phyloP scores from a whole-genome alignment of 2,113 vertebrate genomes.

The Daboia siamensis region DNA sequence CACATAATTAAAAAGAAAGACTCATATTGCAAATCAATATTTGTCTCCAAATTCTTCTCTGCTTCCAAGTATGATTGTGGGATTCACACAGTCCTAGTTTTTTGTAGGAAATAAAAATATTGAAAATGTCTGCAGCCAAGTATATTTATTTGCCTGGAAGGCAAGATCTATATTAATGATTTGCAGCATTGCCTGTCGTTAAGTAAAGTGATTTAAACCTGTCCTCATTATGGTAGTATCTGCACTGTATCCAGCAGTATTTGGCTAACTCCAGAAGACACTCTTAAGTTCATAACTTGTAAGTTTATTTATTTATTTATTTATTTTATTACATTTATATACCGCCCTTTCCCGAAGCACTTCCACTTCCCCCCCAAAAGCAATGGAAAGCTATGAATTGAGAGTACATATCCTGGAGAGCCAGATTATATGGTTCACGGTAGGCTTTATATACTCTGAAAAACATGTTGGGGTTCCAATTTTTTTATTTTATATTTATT shows the following conservation, averaged over 20 bases:
- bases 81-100: neutral
- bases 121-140: neutral
- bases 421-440: neutral
- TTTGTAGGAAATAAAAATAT: neutral
- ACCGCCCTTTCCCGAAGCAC: no score
- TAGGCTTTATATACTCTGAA: neutral
- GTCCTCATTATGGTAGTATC: neutral
- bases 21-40: neutral
- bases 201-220: neutral
- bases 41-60: neutral
- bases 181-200: neutral
- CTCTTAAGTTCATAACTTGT: neutral
- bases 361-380: neutral
- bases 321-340: no score
- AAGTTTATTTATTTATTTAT: no score
- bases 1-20: neutral
- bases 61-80: neutral
- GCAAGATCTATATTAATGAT: neutral
- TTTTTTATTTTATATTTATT: neutral
- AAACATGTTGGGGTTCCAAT: neutral
- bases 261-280: neutral
- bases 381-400: neutral
- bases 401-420: neutral
- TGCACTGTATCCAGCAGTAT: neutral
- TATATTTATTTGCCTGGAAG: neutral